Percentiles rank a stretch among this genome's conserved stretches.
Evolutionary conservation across 2,888 invertebrate species (phyloP).

Genomic region (Catocala fraxini): DNA sequence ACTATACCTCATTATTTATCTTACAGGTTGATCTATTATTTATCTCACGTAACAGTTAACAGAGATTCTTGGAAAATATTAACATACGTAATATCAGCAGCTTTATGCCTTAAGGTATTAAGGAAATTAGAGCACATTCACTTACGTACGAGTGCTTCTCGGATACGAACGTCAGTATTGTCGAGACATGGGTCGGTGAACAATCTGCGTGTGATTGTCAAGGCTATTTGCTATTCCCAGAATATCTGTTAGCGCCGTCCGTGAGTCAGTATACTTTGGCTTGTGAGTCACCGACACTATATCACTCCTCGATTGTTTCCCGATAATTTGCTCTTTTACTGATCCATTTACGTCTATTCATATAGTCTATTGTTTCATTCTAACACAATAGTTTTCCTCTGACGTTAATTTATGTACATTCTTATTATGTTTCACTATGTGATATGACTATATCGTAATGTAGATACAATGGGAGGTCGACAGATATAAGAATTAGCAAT

Average conservation of each 20-base stretch:
- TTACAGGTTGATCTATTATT: constrained; percentile 4
- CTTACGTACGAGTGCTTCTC: background rate
- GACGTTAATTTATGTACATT: constrained; percentile 8
- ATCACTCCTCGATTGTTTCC: constrained; percentile 73
- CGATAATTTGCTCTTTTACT: constrained; percentile 72
- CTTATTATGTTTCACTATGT: background rate
- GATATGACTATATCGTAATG: background rate
- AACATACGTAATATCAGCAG: constrained; percentile 15
- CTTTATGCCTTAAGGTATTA: constrained; percentile 4
- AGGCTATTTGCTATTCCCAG: constrained; percentile 81
- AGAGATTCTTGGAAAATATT: constrained; percentile 21
- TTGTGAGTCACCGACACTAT: constrained; percentile 70
- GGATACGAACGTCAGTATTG: constrained; percentile 6
- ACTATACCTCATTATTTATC: background rate
- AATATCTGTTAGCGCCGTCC: constrained; percentile 77
- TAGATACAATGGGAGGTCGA: background rate
- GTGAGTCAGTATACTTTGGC: constrained; percentile 71
- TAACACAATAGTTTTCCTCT: constrained; percentile 25
- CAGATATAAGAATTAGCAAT: too few relatives aligned
- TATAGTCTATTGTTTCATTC: constrained; percentile 46
- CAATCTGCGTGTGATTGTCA: constrained; percentile 65
- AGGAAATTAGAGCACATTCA: constrained; percentile 17
- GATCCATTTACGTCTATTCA: constrained; percentile 59
- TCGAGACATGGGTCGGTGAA: constrained; percentile 38
- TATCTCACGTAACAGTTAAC: constrained; percentile 17